Base-by-base conservation (phyloP, 2,113 vertebrate genomes). In the Bubo blakistoni region DNA sequence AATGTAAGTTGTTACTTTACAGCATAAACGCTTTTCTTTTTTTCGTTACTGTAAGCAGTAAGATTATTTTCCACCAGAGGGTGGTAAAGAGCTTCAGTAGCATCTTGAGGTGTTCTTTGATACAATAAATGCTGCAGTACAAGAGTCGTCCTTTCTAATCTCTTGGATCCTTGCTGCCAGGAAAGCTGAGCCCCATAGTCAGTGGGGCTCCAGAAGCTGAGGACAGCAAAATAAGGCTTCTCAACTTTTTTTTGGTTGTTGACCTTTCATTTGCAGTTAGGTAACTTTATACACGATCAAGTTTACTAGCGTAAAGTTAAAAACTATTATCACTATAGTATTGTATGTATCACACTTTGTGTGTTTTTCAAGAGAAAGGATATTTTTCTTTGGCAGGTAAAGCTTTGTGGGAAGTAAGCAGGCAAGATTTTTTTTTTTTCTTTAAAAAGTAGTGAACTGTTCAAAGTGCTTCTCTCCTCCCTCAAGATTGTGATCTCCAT, bases 51-150 rank as follows among this genome's bases (percentile, higher is more conserved):
- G 5, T 40, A 15, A 79, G 49, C 44, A 61, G 59, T 72, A 47
- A 69, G 61, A 65, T 77, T 11, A 16, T 82, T 95, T 94, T 92
- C 96, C 97, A 90, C 66, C 66, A 97, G 96, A 95, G 94, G 92
- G 96, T 62, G 81, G 78, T 90, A 85, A 92, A 96, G 96, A 94
- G 94, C 96, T 95, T 76, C 62, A 69, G 72, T n/a, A 91, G 73
- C 81, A 30, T 66, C 4, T 7, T 27, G 86, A 87, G 49, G 3
- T 55, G 32, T 13, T 92, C 49, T 61, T 62, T 25, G 52, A 1
- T 57, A 46, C 10, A 46, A 10, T 49, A 47, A 58, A 38, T 6
- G 13, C 65, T 95, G 80, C 76, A 34, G 1, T 40, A 20, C 9
- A 27, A 4, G 18, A 36, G 16, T 32, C 0, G 0, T 42, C n/a